These are phyloP conservation scores for Aradophagus sp. DNA, from an alignment of 1,140 invertebrate species.

Conservation along the genomic window DNA sequence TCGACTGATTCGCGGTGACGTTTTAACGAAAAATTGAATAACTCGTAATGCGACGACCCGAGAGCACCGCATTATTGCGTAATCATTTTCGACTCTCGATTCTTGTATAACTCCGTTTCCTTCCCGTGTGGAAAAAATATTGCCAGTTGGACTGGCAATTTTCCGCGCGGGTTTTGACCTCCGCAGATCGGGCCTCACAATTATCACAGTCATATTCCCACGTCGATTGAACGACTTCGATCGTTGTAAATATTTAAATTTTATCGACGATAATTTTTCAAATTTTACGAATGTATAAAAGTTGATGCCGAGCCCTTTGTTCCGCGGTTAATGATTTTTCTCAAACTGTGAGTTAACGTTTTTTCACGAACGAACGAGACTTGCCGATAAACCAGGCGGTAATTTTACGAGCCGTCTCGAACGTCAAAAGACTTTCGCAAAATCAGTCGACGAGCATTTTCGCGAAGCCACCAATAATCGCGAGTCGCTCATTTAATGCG, in stretches of 20 bases:
- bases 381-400: slow-evolving; percentile 37
- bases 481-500: slow-evolving; percentile 51
- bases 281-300: slow-evolving; percentile 20
- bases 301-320: slow-evolving; percentile 17
- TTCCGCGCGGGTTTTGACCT: no score
- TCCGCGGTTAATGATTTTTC: slow-evolving; percentile 39
- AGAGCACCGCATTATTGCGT: slow-evolving; percentile 32
- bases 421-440: slow-evolving; percentile 41
- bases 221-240: slow-evolving; percentile 10
- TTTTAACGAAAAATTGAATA: slow-evolving; percentile 43
- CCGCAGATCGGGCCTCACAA: no score
- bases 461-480: slow-evolving; percentile 49
- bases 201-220: slow-evolving; percentile 11
- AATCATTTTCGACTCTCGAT: slow-evolving; percentile 13
- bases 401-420: slow-evolving; percentile 47
- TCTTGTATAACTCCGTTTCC: not conserved
- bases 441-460: slow-evolving; percentile 32
- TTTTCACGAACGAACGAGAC: slow-evolving; percentile 34
- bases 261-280: no score
- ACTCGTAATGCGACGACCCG: slow-evolving; percentile 41
- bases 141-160: no score
- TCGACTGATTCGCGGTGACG: slow-evolving; percentile 23
- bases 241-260: slow-evolving; percentile 33
- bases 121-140: not conserved
- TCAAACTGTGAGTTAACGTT: slow-evolving; percentile 41